Conservation (phyloP, 1,140 invertebrate species). For the Papilio glaucus region DNA sequence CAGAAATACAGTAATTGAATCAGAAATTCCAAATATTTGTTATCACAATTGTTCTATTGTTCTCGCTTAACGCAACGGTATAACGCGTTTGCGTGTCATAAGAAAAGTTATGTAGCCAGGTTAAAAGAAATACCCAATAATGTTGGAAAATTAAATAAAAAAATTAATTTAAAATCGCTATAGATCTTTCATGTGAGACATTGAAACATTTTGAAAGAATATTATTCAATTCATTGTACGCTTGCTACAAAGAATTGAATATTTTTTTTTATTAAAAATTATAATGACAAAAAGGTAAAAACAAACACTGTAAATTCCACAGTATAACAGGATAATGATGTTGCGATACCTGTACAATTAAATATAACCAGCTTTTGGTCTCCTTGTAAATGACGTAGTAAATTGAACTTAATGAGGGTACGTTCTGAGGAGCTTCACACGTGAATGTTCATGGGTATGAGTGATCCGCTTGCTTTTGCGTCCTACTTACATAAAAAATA, state of each 20-base stretch:
- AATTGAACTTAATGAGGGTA: background rate
- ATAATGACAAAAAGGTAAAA: too few relatives aligned
- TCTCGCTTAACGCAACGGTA: conserved; percentile 1
- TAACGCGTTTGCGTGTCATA: conserved; percentile 10
- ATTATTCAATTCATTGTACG: too few relatives aligned
- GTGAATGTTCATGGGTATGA: too few relatives aligned
- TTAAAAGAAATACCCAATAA: background rate
- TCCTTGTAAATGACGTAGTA: background rate
- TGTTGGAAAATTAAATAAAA: background rate
- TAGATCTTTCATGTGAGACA: too few relatives aligned
- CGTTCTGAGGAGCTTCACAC: background rate
- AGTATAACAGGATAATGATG: too few relatives aligned
- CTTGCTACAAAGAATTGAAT: too few relatives aligned
- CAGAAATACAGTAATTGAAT: conserved; percentile 11
- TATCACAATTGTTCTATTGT: conserved; percentile 24
- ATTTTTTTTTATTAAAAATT: too few relatives aligned
- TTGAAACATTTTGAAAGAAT: too few relatives aligned
- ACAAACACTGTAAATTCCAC: too few relatives aligned
- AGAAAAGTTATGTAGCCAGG: conserved; percentile 3
- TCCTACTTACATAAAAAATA: background rate
- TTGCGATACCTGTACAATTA: background rate
- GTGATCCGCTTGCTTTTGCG: too few relatives aligned
- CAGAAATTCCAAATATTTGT: conserved; percentile 16
- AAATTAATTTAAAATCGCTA: too few relatives aligned
- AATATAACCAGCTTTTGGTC: background rate